These are phyloP conservation scores for Zelostemma sp. DNA, from an alignment of 1,140 invertebrate genomes.

Conservation along the genomic window DNA sequence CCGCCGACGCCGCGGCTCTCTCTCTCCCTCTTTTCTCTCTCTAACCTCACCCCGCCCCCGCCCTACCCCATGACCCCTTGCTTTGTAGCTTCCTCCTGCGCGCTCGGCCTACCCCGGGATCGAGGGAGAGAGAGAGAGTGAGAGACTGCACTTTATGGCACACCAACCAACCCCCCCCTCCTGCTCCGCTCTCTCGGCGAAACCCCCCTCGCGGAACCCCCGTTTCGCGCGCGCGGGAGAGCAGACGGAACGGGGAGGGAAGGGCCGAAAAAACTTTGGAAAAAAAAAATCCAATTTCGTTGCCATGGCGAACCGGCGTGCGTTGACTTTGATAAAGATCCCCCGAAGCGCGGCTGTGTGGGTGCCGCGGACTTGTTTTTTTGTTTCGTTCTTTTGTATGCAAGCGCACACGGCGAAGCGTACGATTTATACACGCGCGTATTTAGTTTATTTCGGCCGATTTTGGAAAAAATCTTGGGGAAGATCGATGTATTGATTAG, in stretches of 20 bases:
- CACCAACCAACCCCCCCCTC: neutral
- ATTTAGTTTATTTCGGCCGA: no score
- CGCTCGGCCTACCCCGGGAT: neutral
- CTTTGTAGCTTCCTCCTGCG: slow-evolving; percentile 23
- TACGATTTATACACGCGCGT: no score
- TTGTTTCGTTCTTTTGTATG: slow-evolving; percentile 18
- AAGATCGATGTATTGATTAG: no score
- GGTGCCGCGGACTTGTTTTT: slow-evolving; percentile 15
- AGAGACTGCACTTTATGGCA: neutral
- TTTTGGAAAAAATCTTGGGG: no score
- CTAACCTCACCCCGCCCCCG: slow-evolving; percentile 22
- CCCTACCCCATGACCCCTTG: slow-evolving; percentile 39
- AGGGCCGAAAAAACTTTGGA: slow-evolving; percentile 67
- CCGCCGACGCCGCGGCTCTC: slow-evolving; percentile 29
- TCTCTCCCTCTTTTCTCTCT: slow-evolving; percentile 23
- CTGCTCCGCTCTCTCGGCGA: no score
- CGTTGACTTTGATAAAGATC: slow-evolving; percentile 70
- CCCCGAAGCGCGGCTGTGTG: slow-evolving; percentile 44
- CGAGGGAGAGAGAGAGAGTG: no score
- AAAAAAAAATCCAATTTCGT: slow-evolving; percentile 71
- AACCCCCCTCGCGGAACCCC: no score
- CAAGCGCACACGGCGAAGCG: no score
- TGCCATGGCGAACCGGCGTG: slow-evolving; percentile 67
- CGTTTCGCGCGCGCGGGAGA: no score
- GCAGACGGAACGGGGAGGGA: no score